phyloP scores from a whole-genome alignment of 2,113 vertebrate genomes.

The Hydropotes inermis region DNA sequence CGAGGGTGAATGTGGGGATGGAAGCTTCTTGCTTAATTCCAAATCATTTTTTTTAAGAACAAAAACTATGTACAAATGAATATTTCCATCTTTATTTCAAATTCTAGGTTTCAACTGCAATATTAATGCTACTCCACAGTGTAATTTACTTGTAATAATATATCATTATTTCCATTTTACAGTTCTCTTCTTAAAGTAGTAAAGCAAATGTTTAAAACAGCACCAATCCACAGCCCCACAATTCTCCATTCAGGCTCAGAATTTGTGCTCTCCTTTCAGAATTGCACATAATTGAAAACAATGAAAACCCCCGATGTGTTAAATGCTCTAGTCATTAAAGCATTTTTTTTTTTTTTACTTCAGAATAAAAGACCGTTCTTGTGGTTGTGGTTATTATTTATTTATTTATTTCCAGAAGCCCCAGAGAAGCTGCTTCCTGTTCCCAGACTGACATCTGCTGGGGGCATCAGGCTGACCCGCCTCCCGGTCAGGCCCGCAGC shows the following conservation, averaged over 20 bases:
- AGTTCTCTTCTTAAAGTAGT: slow-evolving; percentile 86
- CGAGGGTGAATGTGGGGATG: background rate
- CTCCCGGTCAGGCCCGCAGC: slow-evolving; percentile 50
- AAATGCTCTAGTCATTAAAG: slow-evolving; percentile 80
- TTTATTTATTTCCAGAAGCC: slow-evolving; percentile 74
- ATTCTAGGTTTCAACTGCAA: slow-evolving; percentile 86
- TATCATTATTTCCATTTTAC: slow-evolving; percentile 87
- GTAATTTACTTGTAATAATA: slow-evolving; percentile 87
- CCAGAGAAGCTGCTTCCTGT: slow-evolving; percentile 75
- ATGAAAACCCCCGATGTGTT: slow-evolving; percentile 76
- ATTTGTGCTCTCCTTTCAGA: slow-evolving; percentile 78
- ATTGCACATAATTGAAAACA: slow-evolving; percentile 83
- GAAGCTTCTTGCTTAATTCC: slow-evolving; percentile 73
- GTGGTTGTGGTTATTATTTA: slow-evolving; percentile 66
- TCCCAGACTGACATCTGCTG: slow-evolving; percentile 77
- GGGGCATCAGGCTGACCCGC: slow-evolving; percentile 62
- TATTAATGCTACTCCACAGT: slow-evolving; percentile 85
- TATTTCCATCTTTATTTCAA: slow-evolving; percentile 86
- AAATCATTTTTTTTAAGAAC: slow-evolving; percentile 82
- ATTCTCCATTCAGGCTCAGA: slow-evolving; percentile 80
- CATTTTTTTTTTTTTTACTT: slow-evolving; percentile 74
- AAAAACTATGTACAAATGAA: slow-evolving; percentile 84
- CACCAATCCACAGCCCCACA: slow-evolving; percentile 78
- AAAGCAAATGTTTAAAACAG: slow-evolving; percentile 85
- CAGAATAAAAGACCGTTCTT: slow-evolving; percentile 74